Conservation (phyloP, 1,140 invertebrate species). For the Sesamia nonagrioides region DNA sequence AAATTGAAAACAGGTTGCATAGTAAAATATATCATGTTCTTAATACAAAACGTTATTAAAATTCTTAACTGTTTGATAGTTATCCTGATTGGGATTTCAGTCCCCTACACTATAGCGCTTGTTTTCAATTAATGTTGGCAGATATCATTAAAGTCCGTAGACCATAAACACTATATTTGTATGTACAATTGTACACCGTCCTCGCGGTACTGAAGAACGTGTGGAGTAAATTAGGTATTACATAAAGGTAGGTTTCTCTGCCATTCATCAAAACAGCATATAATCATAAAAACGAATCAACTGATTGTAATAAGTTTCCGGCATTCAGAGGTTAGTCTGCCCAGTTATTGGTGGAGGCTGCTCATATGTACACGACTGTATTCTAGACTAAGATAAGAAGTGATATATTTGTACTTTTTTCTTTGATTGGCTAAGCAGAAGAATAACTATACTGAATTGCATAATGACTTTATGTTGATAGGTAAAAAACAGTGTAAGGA, state of each 20-base stretch:
- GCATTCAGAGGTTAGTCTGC: conserved; percentile 2
- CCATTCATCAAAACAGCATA: conserved; percentile 5
- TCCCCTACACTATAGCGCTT: background rate
- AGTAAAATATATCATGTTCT: conserved; percentile 60
- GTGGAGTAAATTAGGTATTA: too few species aligned
- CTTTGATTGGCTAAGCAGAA: too few species aligned
- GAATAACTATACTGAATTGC: too few species aligned
- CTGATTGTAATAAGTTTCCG: conserved; percentile 21
- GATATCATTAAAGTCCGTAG: background rate
- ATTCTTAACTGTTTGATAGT: conserved; percentile 55
- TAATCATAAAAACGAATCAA: conserved; percentile 14
- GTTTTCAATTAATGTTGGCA: background rate
- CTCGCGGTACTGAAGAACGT: too few species aligned
- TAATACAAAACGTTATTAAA: conserved; percentile 60
- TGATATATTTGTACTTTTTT: background rate
- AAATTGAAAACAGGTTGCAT: conserved; percentile 67
- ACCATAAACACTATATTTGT: background rate
- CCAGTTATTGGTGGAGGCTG: background rate
- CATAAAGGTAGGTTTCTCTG: background rate
- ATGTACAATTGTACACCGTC: background rate
- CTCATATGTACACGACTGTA: background rate
- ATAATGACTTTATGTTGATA: too few species aligned
- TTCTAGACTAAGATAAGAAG: background rate
- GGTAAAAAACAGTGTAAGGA: too few species aligned
- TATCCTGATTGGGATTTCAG: conserved; percentile 16